Evolutionary conservation across 2,113 vertebrate genomes (phyloP).

Genomic region (Megaceryle torquata): DNA sequence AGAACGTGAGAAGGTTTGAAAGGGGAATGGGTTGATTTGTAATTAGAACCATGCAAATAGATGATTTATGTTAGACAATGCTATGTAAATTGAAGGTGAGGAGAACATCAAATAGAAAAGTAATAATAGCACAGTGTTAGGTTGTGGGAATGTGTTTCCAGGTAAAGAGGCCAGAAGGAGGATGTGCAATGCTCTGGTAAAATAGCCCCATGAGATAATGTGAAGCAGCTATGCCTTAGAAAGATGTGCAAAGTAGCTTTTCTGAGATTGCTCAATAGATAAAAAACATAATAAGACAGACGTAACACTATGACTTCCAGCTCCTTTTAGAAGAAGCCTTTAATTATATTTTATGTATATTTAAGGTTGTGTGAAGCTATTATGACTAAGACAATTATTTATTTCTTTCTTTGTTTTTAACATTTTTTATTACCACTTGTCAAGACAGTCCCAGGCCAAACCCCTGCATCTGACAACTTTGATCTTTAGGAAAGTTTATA

Average conservation of each 20-base stretch:
- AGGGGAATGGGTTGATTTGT: not conserved
- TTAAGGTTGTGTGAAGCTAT: slow-evolving; percentile 30
- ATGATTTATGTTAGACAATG: not conserved
- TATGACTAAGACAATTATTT: slow-evolving; percentile 38
- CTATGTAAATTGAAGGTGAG: not conserved
- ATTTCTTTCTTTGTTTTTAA: slow-evolving; percentile 40
- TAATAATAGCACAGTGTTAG: not conserved
- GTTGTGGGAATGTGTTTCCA: not conserved
- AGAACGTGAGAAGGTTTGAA: not conserved
- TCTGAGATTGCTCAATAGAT: not conserved
- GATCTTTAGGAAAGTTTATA: slow-evolving; percentile 36
- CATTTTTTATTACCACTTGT: slow-evolving; percentile 44
- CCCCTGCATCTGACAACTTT: slow-evolving; percentile 5
- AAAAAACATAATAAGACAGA: not conserved
- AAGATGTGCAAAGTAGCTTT: not conserved
- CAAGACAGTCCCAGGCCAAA: slow-evolving; percentile 15
- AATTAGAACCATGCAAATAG: not conserved
- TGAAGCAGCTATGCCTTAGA: not conserved
- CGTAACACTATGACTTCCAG: slow-evolving; percentile 1
- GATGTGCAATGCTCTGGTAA: not conserved
- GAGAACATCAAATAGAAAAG: not conserved
- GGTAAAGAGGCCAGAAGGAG: not conserved
- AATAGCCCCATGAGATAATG: not conserved
- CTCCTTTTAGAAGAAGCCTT: slow-evolving; percentile 11
- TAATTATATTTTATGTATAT: slow-evolving; percentile 35